Percentiles rank a stretch among this genome's conserved stretches.
Evolutionary conservation across 2,113 vertebrate species (phyloP).

Genomic region (Pithys albifrons): DNA sequence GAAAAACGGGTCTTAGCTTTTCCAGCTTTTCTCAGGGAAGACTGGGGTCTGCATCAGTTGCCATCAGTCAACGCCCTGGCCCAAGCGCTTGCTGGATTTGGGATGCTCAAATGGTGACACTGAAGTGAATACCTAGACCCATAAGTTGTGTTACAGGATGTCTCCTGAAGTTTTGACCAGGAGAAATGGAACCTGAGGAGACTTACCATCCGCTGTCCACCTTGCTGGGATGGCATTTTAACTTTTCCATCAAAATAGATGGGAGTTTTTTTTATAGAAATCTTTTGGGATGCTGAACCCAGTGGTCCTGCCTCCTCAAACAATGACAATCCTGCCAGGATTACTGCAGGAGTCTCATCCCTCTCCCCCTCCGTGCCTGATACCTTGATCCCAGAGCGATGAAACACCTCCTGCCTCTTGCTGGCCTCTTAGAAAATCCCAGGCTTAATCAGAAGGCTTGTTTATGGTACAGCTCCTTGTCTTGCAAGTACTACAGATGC

Average conservation of each 20-base stretch:
- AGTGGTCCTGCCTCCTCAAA: not conserved
- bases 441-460: constrained; percentile 56
- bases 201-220: fast-evolving
- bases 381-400: not conserved
- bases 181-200: not conserved
- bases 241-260: not conserved
- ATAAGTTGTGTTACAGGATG: fast-evolving
- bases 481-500: constrained; percentile 62
- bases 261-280: not conserved
- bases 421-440: constrained; percentile 36
- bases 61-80: not conserved
- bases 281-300: not conserved
- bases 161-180: not conserved
- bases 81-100: not conserved
- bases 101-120: not conserved
- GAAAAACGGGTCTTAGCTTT: not conserved
- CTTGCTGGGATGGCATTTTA: fast-evolving
- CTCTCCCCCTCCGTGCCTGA: not conserved
- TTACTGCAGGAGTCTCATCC: not conserved
- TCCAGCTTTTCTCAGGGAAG: fast-evolving
- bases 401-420: not conserved
- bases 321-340: not conserved
- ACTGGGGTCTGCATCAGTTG: not conserved
- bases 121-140: not conserved
- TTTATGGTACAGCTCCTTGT: constrained; percentile 55